Percentiles rank a stretch among this genome's conserved stretches.
Evolutionary conservation across 1,140 invertebrate genomes (phyloP).

Genomic region (Zaprionus nigranus): DNA sequence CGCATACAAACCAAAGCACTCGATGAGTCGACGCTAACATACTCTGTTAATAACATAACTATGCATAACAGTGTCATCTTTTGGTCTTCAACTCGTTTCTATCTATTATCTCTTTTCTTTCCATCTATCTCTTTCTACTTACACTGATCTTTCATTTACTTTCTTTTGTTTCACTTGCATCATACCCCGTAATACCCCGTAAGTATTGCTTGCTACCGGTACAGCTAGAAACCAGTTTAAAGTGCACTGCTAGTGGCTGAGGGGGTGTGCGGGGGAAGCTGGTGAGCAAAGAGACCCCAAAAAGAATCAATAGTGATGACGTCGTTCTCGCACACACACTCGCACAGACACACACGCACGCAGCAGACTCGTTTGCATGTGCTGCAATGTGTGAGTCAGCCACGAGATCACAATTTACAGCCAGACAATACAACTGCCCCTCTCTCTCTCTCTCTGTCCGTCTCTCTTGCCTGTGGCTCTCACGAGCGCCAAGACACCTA

Average conservation of each 20-base stretch:
- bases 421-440: not conserved
- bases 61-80: too few species aligned
- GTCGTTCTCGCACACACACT: constrained; percentile 32
- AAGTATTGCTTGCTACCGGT: not conserved
- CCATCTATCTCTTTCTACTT: too few species aligned
- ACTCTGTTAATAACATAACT: not conserved
- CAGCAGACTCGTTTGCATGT: not conserved
- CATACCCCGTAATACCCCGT: not conserved
- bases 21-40: not conserved
- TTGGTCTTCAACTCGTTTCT: too few species aligned
- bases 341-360: not conserved
- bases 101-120: too few species aligned
- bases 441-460: not conserved
- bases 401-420: constrained; percentile 31
- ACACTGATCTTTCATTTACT: too few species aligned
- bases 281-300: not conserved
- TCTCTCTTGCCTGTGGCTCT: not conserved
- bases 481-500: constrained; percentile 25
- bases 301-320: constrained; percentile 46
- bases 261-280: not conserved
- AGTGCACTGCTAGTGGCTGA: not conserved
- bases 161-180: not conserved
- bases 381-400: constrained; percentile 38
- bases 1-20: too few species aligned
- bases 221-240: constrained; percentile 43